These are phyloP conservation scores for Colinus virginianus DNA, from an alignment of 2,113 vertebrate species.

Conservation along the genomic window DNA sequence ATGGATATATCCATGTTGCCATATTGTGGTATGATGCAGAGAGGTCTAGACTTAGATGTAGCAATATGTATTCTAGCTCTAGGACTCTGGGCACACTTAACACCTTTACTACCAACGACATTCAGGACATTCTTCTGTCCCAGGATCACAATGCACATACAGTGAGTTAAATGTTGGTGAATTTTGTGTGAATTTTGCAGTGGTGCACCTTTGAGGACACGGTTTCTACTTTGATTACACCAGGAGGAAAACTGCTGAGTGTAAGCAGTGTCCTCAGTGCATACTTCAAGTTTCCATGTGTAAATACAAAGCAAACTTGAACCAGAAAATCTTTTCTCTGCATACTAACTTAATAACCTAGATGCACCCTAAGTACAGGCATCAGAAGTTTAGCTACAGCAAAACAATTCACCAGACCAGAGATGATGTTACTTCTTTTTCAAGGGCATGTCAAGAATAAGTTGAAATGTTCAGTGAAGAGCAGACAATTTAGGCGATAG, in stretches of 20 bases:
- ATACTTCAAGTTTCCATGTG: not conserved
- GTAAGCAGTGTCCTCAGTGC: not conserved
- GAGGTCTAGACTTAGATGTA: not conserved
- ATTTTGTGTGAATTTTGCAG: not conserved
- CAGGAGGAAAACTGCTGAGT: not conserved
- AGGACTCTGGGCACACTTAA: not conserved
- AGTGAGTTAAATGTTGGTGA: not conserved
- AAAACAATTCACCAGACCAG: not conserved
- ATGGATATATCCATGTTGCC: not conserved
- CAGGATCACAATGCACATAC: rapidly evolving
- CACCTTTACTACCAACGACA: not conserved
- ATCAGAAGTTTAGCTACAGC: not conserved
- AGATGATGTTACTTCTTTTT: not conserved
- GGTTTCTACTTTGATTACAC: not conserved
- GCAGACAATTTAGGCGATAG: not conserved
- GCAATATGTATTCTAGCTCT: not conserved
- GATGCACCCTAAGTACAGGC: not conserved
- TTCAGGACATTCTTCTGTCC: too few relatives aligned
- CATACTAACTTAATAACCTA: not conserved
- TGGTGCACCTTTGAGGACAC: rapidly evolving
- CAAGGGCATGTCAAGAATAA: not conserved
- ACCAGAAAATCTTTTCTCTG: not conserved
- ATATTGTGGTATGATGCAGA: not conserved
- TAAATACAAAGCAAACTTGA: not conserved
- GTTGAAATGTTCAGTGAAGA: not conserved